Evolutionary conservation across 2,888 invertebrate species (phyloP).

Genomic region (Pachymerium ferrugineum): DNA sequence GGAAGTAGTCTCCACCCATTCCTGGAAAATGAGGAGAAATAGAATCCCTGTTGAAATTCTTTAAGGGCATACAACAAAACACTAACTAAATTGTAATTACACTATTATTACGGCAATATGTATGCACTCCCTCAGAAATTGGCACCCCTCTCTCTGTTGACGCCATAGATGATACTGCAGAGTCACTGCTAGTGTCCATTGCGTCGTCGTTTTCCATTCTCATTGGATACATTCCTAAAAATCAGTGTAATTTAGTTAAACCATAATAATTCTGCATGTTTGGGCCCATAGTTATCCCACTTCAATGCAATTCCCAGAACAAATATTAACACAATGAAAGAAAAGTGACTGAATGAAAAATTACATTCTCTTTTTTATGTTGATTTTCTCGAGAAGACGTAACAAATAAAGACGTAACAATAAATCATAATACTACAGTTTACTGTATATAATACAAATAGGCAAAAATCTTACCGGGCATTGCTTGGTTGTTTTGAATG

Average conservation of each 20-base stretch:
- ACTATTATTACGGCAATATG: not conserved
- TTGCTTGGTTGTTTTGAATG: not conserved
- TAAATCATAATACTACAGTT: too few relatives aligned
- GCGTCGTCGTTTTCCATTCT: conserved; percentile 59
- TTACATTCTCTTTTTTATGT: too few relatives aligned
- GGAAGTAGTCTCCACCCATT: conserved; percentile 82
- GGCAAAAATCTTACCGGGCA: not conserved
- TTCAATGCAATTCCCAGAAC: too few relatives aligned
- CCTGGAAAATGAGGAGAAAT: conserved; percentile 47
- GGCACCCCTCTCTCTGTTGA: conserved; percentile 77
- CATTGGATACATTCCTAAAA: conserved; percentile 10
- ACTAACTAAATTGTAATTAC: not conserved
- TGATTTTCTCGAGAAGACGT: too few relatives aligned
- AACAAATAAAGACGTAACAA: too few relatives aligned
- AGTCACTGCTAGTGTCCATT: conserved; percentile 78
- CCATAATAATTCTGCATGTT: not conserved
- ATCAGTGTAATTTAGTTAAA: not conserved
- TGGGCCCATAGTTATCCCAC: too few relatives aligned
- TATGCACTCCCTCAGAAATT: conserved; percentile 59
- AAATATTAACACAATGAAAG: too few relatives aligned
- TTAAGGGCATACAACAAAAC: not conserved
- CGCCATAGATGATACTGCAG: conserved; percentile 88
- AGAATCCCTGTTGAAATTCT: not conserved
- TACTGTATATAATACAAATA: too few relatives aligned
- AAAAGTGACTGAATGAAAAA: too few relatives aligned